phyloP scores from a whole-genome alignment of 2,797 vertebrate genomes.

The Danio kyathit region DNA sequence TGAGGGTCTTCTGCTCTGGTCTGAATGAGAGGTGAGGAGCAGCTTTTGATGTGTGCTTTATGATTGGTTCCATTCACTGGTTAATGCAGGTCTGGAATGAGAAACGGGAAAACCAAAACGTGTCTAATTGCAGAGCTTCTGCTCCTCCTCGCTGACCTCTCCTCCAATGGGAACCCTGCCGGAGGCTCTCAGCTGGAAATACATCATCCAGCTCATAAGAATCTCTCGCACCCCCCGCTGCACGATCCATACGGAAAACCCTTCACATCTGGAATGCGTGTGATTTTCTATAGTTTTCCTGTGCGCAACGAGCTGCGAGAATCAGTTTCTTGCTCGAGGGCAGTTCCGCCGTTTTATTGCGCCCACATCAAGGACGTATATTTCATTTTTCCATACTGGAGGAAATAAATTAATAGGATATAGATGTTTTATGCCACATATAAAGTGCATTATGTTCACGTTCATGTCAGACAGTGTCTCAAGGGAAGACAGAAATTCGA shows the following conservation, averaged over 20 bases:
- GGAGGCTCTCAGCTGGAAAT: slow-evolving; percentile 19
- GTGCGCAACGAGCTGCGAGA: slow-evolving; percentile 4
- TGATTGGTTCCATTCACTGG: slow-evolving; percentile 22
- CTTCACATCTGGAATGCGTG: background rate
- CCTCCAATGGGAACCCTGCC: background rate
- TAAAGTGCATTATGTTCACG: slow-evolving; percentile 65
- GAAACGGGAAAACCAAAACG: background rate
- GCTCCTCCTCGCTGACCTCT: slow-evolving; percentile 6
- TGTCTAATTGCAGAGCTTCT: background rate
- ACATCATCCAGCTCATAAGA: background rate
- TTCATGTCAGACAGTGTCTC: slow-evolving; percentile 41
- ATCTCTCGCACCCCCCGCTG: background rate
- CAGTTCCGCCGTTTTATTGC: slow-evolving; percentile 51
- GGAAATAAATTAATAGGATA: slow-evolving; percentile 41
- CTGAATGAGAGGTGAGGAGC: slow-evolving; percentile 2
- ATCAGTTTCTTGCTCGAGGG: slow-evolving; percentile 13
- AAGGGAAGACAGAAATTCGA: slow-evolving; percentile 47
- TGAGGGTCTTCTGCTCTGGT: slow-evolving; percentile 38
- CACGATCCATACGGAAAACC: slow-evolving; percentile 12
- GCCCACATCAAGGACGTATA: slow-evolving; percentile 45
- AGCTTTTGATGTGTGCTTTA: slow-evolving; percentile 29
- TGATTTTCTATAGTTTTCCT: slow-evolving; percentile 5
- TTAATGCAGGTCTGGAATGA: slow-evolving; percentile 7
- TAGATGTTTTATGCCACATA: slow-evolving; percentile 42
- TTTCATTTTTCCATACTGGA: slow-evolving; percentile 28